These are phyloP conservation scores for Acronicta aceris DNA, from an alignment of 2,888 invertebrate species.

Conservation along the genomic window DNA sequence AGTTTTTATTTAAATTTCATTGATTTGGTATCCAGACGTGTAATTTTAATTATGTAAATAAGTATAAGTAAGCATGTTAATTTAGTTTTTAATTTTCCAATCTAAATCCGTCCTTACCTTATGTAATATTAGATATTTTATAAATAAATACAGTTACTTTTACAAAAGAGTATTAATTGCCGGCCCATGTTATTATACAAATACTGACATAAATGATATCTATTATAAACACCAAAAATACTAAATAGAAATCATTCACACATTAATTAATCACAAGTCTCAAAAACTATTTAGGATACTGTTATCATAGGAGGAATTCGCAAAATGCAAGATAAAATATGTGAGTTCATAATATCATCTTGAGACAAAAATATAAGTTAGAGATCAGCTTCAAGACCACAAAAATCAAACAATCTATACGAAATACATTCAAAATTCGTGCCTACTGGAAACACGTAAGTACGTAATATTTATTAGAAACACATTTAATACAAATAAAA, in stretches of 20 bases:
- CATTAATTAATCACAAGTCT: too few species aligned
- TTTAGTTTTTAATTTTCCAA: conserved; percentile 36
- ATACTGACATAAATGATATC: neutral
- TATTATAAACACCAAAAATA: too few species aligned
- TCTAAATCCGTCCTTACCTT: conserved; percentile 51
- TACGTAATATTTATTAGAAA: neutral
- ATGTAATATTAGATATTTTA: conserved; percentile 38
- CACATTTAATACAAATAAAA: neutral
- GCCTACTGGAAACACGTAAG: neutral
- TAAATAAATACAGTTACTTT: conserved; percentile 57
- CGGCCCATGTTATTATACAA: neutral
- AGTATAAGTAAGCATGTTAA: conserved; percentile 43
- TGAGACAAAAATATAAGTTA: too few species aligned
- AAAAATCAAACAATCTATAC: too few species aligned
- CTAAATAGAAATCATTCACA: too few species aligned
- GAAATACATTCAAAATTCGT: too few species aligned
- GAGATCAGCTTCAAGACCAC: too few species aligned
- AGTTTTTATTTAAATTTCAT: conserved; percentile 35
- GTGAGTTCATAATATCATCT: too few species aligned
- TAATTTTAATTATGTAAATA: conserved; percentile 48
- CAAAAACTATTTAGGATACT: too few species aligned
- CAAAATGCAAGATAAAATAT: too few species aligned
- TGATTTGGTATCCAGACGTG: conserved; percentile 45
- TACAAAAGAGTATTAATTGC: conserved; percentile 12
- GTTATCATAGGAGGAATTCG: too few species aligned